phyloP scores from a whole-genome alignment of 1,140 invertebrate species.

The Venturia canescens region DNA sequence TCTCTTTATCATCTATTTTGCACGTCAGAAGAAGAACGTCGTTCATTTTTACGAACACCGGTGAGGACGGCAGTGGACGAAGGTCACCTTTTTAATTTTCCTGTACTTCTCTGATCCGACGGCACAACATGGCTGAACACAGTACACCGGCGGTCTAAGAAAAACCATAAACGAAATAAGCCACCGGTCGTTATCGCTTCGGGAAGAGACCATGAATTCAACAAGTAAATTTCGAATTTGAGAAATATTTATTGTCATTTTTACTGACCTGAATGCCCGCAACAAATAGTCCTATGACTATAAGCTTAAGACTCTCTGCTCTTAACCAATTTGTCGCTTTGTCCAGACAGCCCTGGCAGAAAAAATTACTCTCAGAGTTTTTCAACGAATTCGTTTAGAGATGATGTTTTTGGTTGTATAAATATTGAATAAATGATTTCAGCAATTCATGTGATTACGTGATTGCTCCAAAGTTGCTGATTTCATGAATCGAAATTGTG shows the following conservation, averaged over 20 bases:
- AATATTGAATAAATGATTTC: too few species aligned
- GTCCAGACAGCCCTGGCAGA: conserved; percentile 66
- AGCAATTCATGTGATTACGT: too few species aligned
- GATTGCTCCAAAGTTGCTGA: too few species aligned
- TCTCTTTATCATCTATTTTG: background rate
- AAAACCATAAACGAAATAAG: background rate
- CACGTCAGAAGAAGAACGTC: background rate
- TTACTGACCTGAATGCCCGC: background rate
- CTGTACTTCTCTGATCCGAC: conserved; percentile 59
- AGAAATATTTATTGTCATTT: too few species aligned
- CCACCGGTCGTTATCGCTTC: too few species aligned
- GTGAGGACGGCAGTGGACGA: conserved; percentile 32
- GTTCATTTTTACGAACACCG: conserved; percentile 1
- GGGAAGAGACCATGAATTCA: too few species aligned
- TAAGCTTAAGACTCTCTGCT: conserved; percentile 65
- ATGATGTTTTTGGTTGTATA: too few species aligned
- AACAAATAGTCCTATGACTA: conserved; percentile 40
- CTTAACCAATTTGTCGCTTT: conserved; percentile 69
- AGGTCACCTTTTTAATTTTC: background rate
- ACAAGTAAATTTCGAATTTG: too few species aligned
- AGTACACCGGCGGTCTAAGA: conserved; percentile 70
- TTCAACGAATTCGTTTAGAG: too few species aligned
- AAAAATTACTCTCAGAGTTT: too few species aligned
- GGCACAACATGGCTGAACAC: conserved; percentile 67
- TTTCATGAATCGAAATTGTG: too few species aligned